These are phyloP conservation scores for Hypomecis punctinalis DNA, from an alignment of 2,888 invertebrate genomes.

Conservation along the genomic window DNA sequence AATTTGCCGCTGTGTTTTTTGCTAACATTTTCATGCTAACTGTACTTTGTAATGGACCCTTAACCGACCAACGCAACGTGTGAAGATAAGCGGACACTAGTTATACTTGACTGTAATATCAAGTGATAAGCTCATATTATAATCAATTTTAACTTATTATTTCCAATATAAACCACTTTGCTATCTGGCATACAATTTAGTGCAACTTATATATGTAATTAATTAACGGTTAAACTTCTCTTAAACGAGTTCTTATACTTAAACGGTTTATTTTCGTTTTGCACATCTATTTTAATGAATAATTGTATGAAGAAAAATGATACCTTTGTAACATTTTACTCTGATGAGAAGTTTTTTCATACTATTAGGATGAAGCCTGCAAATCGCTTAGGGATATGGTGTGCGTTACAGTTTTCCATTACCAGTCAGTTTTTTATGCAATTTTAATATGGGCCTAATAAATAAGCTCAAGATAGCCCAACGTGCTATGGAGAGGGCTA, in stretches of 20 bases:
- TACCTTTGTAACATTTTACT: too few species aligned
- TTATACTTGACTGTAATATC: slow-evolving; percentile 40
- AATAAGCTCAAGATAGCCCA: too few species aligned
- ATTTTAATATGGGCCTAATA: too few species aligned
- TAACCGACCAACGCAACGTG: slow-evolving; percentile 36
- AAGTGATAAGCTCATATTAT: slow-evolving; percentile 25
- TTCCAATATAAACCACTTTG: slow-evolving; percentile 8
- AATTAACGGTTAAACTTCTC: not conserved
- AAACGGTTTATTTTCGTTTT: not conserved
- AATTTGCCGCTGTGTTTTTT: too few species aligned
- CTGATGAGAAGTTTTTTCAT: too few species aligned
- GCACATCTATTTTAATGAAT: not conserved
- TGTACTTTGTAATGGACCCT: slow-evolving; percentile 25
- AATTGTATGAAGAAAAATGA: too few species aligned
- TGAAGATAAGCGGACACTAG: slow-evolving; percentile 37
- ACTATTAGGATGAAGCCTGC: too few species aligned
- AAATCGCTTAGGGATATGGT: too few species aligned
- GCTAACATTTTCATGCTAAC: not conserved
- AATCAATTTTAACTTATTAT: slow-evolving; percentile 8
- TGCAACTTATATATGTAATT: not conserved
- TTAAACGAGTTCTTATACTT: not conserved
- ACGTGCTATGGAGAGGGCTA: too few species aligned
- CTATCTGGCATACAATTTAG: slow-evolving; percentile 7
- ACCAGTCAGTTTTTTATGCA: too few species aligned
- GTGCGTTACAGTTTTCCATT: too few species aligned